These are phyloP conservation scores for Euplagia quadripunctaria DNA, from an alignment of 2,888 invertebrate species.

Conservation along the genomic window DNA sequence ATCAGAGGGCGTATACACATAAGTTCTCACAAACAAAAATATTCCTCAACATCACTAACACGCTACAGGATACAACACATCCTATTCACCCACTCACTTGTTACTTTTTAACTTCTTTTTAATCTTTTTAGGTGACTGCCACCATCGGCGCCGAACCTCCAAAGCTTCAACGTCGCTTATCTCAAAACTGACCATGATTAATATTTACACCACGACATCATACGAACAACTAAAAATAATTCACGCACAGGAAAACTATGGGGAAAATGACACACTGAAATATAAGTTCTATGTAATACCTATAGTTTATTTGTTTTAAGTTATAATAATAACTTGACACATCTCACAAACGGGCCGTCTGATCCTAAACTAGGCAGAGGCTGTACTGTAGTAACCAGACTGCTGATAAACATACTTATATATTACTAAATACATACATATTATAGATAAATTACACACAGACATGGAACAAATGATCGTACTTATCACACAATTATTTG, in stretches of 20 bases:
- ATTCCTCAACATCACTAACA: background rate
- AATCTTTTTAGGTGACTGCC: slow-evolving; percentile 74
- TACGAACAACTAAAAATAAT: slow-evolving; percentile 43
- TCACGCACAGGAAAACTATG: slow-evolving; percentile 39
- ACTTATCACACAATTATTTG: no score
- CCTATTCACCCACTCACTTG: slow-evolving; percentile 53
- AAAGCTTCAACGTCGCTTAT: slow-evolving; percentile 68
- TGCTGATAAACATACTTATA: no score
- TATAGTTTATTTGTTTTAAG: background rate
- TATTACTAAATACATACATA: no score
- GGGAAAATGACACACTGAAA: slow-evolving; percentile 25
- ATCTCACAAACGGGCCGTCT: no score
- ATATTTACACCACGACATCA: background rate
- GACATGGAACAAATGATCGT: no score
- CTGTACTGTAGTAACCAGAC: no score
- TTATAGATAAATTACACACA: no score
- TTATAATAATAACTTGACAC: no score
- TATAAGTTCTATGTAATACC: background rate
- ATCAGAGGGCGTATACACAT: background rate
- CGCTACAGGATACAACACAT: background rate
- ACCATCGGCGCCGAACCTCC: slow-evolving; percentile 73
- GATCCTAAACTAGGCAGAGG: no score
- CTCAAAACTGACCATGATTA: slow-evolving; percentile 61
- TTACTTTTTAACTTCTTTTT: slow-evolving; percentile 60
- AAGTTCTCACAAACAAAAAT: background rate